Base-by-base conservation (phyloP, 53 echinoderm and acorn worm species). In the Temnopleurus reevesii region DNA sequence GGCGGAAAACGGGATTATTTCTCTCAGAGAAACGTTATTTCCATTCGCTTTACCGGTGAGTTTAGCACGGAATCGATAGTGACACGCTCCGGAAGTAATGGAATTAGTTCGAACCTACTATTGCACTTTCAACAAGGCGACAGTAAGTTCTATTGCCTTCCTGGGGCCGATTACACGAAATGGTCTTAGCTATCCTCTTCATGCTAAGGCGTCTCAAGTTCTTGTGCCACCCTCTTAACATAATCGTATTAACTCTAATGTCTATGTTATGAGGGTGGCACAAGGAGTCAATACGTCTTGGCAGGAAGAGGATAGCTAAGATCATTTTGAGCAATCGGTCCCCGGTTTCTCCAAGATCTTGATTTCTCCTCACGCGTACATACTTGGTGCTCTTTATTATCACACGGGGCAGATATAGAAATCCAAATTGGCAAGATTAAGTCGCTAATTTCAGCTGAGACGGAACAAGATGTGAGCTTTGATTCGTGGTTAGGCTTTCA, bases 401-500 rank as follows among this genome's bases (percentile, higher is more conserved):
- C 80, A 80, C 80, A 46, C 0, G 25, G 80, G 17, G 51, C 80
- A 80, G 80, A 80, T 80, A 80, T 80, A 80, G 80, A 80, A 80
- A 80, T 80, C 49, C 80, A 80, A 80, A 80, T 80, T 80, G 80
- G 80, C 80, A 80, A 29, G 80, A 80, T 80, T 80, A 80, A 80
- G 80, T 46, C 80, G 80, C 51, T 80, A 80, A 80, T 80, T 80
- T 80, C 80, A 80, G 80, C 29, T 25, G 27, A 7, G 27, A 46
- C 46, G 80, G 46, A 47, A 80, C 80, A 80, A 46, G 80, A 80
- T 80, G 80, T 30, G 13, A 51, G 80, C 51, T 7, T 10, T 28
- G 80, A 80, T 80, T 28, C 47, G 47, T 47, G 19, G 28, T 27
- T 21, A 12, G 15, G 2, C 29, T 51, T 30, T 51, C 80, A 80